Evolutionary conservation across 2,797 vertebrate genomes (phyloP), one percentile per base, ranked within the genome.

Genomic region (Liparis tanakae): DNA sequence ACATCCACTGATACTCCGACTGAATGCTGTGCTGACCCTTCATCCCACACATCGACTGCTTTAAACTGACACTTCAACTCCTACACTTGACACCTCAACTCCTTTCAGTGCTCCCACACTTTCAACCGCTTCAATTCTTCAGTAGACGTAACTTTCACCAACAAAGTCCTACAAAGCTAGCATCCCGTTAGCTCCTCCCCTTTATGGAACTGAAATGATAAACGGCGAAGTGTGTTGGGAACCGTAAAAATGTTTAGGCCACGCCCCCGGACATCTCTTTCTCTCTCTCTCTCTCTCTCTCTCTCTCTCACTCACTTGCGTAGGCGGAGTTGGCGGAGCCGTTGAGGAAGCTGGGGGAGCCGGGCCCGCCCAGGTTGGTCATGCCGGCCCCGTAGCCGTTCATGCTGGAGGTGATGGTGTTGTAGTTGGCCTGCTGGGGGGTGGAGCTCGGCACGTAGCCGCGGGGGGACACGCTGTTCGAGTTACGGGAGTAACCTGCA

Each of bases 251-350:
- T 33, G 25, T 30, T 30, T 30, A 17, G 1, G 58, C 59, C 54
- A 30, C 12, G 39, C 39, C 39, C 37, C 36, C 37, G 37, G 37
- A 39, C 37, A 39, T 41, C 39, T 13, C 39, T 13, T 10, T 41
- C 39, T 41, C 39, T 41, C 39, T 41, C 39, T 41, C 39, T 12
- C 37, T 39, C 37, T 39, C 37, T 39, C 37, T 39, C 37, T 39
- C 37, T 39, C 37, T 39, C 37, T 39, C 37, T 39, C 37, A 96
- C 97, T 98, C 93, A 99, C 97, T 98, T 93, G 97, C 96, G 33
- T 98, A 99, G 72, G 97, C 97, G 4, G 97, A 98, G 90, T 96
- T 97, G 91, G 96, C 93, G 82, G 97, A 96, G 73, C 97, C 97
- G 13, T 97, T 98, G 86, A 98, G 97, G 93, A 98, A 99, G 90